phyloP scores from a whole-genome alignment of 2,797 vertebrate species.

The Eleutherodactylus coqui region DNA sequence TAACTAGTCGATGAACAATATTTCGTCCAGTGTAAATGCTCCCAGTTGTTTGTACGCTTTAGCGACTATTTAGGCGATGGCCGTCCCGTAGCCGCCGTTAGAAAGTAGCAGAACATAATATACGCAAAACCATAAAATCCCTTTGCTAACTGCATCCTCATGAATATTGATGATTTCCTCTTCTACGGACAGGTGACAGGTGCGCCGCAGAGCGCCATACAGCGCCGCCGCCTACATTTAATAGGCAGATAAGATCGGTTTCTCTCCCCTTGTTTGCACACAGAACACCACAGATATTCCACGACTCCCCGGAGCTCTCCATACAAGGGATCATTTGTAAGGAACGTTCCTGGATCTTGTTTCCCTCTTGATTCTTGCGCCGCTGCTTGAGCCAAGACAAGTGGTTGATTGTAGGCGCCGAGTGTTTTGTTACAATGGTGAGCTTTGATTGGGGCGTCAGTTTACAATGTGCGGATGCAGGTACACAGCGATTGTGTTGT shows the following conservation, averaged over 20 bases:
- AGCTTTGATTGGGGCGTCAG: not conserved
- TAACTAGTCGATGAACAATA: no score
- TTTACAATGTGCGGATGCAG: not conserved
- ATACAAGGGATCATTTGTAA: slow-evolving; percentile 18
- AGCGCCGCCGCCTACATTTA: not conserved
- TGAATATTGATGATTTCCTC: not conserved
- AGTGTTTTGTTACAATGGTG: not conserved
- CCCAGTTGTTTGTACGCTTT: no score
- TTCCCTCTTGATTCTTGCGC: not conserved
- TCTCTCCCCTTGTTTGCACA: not conserved
- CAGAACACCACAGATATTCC: not conserved
- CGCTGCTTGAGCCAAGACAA: slow-evolving; percentile 6
- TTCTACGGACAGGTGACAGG: not conserved
- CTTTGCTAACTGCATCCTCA: not conserved
- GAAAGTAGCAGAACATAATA: not conserved
- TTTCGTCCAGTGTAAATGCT: no score
- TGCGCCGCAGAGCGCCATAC: not conserved
- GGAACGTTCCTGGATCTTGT: slow-evolving; percentile 27
- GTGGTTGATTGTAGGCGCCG: not conserved
- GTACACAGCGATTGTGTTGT: not conserved
- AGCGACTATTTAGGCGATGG: no score
- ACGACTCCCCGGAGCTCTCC: not conserved
- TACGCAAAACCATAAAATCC: not conserved
- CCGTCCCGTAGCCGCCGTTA: no score
- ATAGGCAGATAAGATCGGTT: not conserved